Base-by-base conservation (phyloP, 2,113 vertebrate genomes). In the Menidia beryllina region DNA sequence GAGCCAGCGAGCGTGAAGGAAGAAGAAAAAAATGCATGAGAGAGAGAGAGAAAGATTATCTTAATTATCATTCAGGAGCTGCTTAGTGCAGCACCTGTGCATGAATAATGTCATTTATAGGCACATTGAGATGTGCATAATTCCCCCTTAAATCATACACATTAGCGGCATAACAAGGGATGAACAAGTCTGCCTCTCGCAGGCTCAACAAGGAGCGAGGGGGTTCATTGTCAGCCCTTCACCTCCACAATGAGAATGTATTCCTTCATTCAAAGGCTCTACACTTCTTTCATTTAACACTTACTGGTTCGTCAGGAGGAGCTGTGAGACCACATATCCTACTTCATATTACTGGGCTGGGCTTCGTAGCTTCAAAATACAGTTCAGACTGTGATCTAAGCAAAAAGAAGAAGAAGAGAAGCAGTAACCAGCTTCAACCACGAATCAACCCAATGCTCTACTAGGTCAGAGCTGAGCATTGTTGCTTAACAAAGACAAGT, bases 1-100 rank as follows among this genome's bases (percentile, higher is more conserved):
- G 85, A 85, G 84, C 55, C 79, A 89, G 90, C 54, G 69, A 91
- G 92, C 84, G 87, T 82, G 87, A 90, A 92, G 82, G 85, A 69
- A 85, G 77, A 72, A 75, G 64, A 72, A 81, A 81, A 91, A 83
- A 89, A 76, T n/a, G n/a, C n/a, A n/a, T n/a, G 23, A 39, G 54
- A 66, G n/a, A 71, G 53, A 47, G 17, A 58, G 61, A 88, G 84
- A 92, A 91, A 92, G 92, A 94, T 94, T 93, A 94, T 93, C 93
- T 94, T 94, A 94, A 94, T 94, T 94, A 93, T 94, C 92, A 94
- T 94, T 93, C 91, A 89, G 90, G 92, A 89, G 89, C 90, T 82
- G 91, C 91, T 92, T 88, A 91, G 91, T 89, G 92, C 93, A 92
- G 93, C 93, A 94, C 94, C 94, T 94, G 94, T 93, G 94, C 92